Percentiles rank a stretch among this genome's conserved stretches.
Evolutionary conservation across 2,113 vertebrate genomes (phyloP).

Genomic region (Aythya baeri): DNA sequence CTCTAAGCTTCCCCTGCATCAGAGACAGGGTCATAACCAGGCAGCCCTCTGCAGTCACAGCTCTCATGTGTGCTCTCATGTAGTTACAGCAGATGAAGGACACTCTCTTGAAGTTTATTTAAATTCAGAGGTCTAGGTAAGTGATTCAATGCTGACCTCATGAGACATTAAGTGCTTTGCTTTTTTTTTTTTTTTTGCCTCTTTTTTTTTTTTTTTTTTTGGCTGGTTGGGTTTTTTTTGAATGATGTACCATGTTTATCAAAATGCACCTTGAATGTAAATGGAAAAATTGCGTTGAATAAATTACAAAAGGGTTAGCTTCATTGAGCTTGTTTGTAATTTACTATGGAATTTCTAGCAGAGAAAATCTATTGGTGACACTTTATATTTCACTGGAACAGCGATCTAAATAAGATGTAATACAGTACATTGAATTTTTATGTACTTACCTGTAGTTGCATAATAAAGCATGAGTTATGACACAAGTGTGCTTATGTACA

Average conservation of each 20-base stretch:
- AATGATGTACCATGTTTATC: background rate
- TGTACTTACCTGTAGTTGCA: conserved; percentile 44
- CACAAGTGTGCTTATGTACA: background rate
- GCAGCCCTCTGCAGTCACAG: background rate
- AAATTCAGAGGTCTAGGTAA: background rate
- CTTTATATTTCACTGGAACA: conserved; percentile 34
- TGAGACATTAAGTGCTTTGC: background rate
- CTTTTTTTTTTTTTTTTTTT: too few species aligned
- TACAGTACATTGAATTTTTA: conserved; percentile 47
- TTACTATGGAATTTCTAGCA: background rate
- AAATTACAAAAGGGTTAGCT: conserved; percentile 39
- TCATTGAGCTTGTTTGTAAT: conserved; percentile 20
- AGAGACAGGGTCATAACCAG: background rate
- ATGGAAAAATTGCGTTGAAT: background rate
- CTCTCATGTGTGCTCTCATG: background rate
- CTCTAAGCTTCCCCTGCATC: background rate
- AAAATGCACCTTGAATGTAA: conserved; percentile 32
- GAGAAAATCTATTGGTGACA: conserved; percentile 16
- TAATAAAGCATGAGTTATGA: conserved; percentile 50
- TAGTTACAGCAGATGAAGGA: background rate
- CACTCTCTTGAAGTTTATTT: background rate
- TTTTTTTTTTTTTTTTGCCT: too few species aligned
- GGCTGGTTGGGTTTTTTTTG: background rate
- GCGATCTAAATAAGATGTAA: conserved; percentile 29
- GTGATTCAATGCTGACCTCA: background rate